Conservation (phyloP, 2,888 invertebrate species). For the Amiota mariae region DNA sequence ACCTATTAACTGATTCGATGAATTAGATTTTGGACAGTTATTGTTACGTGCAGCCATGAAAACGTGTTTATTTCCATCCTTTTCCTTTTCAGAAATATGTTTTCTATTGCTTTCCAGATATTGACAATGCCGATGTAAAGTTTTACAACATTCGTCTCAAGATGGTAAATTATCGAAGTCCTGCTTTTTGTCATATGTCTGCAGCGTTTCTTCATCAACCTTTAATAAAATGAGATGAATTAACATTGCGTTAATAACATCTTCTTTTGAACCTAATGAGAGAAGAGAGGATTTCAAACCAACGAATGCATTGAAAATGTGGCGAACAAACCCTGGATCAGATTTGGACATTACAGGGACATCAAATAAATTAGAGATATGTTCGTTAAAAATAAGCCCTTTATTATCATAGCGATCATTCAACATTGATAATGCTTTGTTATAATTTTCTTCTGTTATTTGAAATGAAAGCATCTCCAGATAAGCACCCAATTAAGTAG, state of each 20-base stretch:
- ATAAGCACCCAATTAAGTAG: background rate
- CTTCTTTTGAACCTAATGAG: background rate
- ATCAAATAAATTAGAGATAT: slow-evolving; percentile 21
- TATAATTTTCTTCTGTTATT: slow-evolving; percentile 1
- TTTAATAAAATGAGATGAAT: slow-evolving; percentile 16
- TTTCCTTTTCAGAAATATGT: too few relatives aligned
- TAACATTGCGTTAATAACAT: slow-evolving; percentile 10
- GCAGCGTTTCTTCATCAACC: background rate
- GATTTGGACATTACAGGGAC: slow-evolving; percentile 10
- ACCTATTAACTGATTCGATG: too few relatives aligned
- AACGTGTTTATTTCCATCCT: too few relatives aligned
- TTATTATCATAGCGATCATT: slow-evolving; percentile 8
- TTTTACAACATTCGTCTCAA: too few relatives aligned
- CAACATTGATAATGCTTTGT: too few relatives aligned
- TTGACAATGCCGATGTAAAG: too few relatives aligned
- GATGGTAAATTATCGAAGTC: too few relatives aligned
- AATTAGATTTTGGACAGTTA: too few relatives aligned
- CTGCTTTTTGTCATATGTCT: background rate
- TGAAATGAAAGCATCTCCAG: background rate
- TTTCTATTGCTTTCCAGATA: too few relatives aligned
- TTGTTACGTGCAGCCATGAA: too few relatives aligned
- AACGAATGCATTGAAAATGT: background rate
- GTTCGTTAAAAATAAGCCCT: background rate
- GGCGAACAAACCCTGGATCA: background rate
- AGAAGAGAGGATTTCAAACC: background rate